Base-by-base conservation (phyloP, 2,888 invertebrate species). In the Plusia festucae region DNA sequence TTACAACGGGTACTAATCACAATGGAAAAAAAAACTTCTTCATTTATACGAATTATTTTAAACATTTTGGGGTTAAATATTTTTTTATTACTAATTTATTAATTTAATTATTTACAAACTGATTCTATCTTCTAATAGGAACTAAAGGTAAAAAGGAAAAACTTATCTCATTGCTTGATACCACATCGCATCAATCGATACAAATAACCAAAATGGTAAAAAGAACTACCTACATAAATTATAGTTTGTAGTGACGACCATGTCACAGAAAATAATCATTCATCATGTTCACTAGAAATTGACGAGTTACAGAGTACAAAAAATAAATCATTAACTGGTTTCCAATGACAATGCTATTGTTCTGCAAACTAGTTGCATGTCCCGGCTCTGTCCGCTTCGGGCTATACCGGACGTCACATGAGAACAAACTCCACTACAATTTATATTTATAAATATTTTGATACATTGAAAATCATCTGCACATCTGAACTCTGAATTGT, bases 381-480 rank as follows among this genome's bases (percentile, higher is more conserved):
- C 20, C 54, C 0, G 1, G 3, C 57, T 13, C 15, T 70, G 60
- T 75, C 56, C 27, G 46, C 57, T 76, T 53, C 53, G 34, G 57
- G 72, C 65, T 8, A 55, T 55, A 34, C 24, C 20, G 1, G 5
- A 3, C 11, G 11, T 22, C 15, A 6, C 16, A 60, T 51, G 11
- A 20, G 32, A 44, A 27, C 56, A 9, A 22, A 0, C 2, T 30
- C 27, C 18, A 46, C 54, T 46, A 18, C 40, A 9, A 22, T 11
- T 20, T 49, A 46, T 30, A 44, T 40, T 13, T 24, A 52, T 61
- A 55, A 61, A 62, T 53, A 69, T 63, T 53, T 49, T 27, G 5
- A 24, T 16, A 56, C 32, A 9, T 0, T 11, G 13, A 8, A 22
- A 22, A 51, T 22, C 46, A 49, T 20, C 9, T 20, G 11, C 3